phyloP scores from a whole-genome alignment of 2,797 vertebrate species.

The Malurus splendens region DNA sequence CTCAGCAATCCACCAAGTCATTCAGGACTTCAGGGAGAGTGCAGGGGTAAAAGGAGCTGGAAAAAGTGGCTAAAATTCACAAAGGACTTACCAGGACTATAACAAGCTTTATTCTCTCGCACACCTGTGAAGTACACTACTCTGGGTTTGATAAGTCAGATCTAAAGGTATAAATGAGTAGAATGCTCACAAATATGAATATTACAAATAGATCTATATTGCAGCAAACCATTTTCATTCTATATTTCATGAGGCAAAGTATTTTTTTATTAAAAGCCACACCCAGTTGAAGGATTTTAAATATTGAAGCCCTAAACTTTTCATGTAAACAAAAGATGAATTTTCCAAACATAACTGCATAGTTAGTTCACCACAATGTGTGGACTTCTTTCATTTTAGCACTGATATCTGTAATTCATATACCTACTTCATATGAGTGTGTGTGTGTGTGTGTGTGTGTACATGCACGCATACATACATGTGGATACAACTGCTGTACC shows the following conservation, averaged over 20 bases:
- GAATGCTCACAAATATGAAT: background rate
- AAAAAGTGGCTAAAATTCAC: background rate
- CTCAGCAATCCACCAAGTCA: background rate
- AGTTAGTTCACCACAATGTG: background rate
- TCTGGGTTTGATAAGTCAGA: background rate
- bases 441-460: fast-evolving
- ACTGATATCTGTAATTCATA: background rate
- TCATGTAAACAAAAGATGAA: background rate
- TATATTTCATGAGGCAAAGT: background rate
- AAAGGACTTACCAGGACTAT: background rate
- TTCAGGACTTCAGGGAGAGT: background rate
- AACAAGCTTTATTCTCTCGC: background rate
- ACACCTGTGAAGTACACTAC: background rate
- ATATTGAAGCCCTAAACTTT: background rate
- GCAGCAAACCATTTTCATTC: background rate
- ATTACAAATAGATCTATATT: background rate
- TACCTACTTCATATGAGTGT: too few species aligned
- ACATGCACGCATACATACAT: too few species aligned
- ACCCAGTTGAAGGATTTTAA: background rate
- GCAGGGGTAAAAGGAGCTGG: background rate
- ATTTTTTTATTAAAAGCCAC: background rate
- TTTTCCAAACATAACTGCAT: background rate
- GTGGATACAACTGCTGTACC: background rate
- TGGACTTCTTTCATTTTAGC: background rate
- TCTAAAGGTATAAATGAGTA: background rate